Evolutionary conservation across 2,797 vertebrate genomes (phyloP).

Genomic region (Pantherophis alleghaniensis): DNA sequence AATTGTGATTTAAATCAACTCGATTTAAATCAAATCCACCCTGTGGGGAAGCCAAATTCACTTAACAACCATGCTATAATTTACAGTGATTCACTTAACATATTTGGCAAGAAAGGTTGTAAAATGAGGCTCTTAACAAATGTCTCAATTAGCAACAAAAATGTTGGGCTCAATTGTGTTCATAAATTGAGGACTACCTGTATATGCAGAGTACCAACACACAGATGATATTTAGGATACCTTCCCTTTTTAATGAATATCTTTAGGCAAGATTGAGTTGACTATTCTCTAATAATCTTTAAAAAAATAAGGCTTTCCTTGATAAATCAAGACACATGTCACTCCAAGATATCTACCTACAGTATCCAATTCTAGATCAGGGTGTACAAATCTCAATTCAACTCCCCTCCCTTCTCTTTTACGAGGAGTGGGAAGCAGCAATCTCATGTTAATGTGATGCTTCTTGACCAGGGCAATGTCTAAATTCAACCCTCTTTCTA

Average conservation of each 20-base stretch:
- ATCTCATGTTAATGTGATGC: background rate
- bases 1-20: too few relatives aligned
- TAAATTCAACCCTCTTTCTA: background rate
- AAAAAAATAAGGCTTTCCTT: background rate
- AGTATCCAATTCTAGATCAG: background rate
- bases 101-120: background rate
- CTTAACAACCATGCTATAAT: background rate
- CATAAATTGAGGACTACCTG: background rate
- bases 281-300: background rate
- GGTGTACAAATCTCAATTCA: background rate
- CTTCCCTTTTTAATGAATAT: background rate
- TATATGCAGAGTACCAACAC: background rate
- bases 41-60: background rate
- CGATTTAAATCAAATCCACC: too few relatives aligned
- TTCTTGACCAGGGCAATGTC: background rate
- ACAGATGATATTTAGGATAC: background rate
- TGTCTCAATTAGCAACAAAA: background rate
- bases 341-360: background rate
- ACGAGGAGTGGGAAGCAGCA: background rate
- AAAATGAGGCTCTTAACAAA: background rate
- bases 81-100: background rate
- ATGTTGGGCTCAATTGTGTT: background rate
- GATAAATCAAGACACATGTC: background rate
- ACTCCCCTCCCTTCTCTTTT: background rate
- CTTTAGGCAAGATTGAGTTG: background rate